phyloP scores from a whole-genome alignment of 1,140 invertebrate species.

The Drosophila ohnishii region DNA sequence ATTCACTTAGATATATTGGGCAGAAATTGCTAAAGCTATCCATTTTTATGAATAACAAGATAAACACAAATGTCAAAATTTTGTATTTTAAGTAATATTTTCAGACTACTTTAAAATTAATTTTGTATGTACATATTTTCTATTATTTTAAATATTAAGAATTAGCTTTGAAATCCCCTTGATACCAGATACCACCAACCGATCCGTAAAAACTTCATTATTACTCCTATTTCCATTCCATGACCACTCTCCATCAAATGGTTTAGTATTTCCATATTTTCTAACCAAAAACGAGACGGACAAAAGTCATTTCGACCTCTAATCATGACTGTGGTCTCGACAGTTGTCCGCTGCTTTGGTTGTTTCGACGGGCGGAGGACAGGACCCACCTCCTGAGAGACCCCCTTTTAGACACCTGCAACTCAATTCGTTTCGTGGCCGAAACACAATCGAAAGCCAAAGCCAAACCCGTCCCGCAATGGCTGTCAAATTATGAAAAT shows the following conservation, averaged over 20 bases:
- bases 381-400: neutral
- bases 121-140: too few species aligned
- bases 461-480: conserved; percentile 42
- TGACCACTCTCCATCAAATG: neutral
- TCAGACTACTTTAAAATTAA: too few species aligned
- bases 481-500: conserved; percentile 77
- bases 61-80: too few species aligned
- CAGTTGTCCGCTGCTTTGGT: conserved; percentile 33
- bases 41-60: neutral
- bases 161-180: neutral
- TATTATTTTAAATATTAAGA: neutral
- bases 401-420: conserved; percentile 1
- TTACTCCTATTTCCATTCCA: neutral
- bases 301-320: conserved; percentile 74
- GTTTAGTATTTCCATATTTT: conserved; percentile 24
- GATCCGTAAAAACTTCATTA: neutral
- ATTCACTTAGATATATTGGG: neutral
- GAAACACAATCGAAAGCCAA: conserved; percentile 30
- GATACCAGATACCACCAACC: neutral
- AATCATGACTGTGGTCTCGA: conserved; percentile 65
- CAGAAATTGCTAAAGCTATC: neutral
- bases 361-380: conserved; percentile 11
- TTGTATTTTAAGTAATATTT: too few species aligned
- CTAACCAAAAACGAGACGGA: conserved; percentile 13
- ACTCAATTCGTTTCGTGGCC: conserved; percentile 6